Base-by-base conservation (phyloP, 1,140 invertebrate species). In the Micrasema minimum region DNA sequence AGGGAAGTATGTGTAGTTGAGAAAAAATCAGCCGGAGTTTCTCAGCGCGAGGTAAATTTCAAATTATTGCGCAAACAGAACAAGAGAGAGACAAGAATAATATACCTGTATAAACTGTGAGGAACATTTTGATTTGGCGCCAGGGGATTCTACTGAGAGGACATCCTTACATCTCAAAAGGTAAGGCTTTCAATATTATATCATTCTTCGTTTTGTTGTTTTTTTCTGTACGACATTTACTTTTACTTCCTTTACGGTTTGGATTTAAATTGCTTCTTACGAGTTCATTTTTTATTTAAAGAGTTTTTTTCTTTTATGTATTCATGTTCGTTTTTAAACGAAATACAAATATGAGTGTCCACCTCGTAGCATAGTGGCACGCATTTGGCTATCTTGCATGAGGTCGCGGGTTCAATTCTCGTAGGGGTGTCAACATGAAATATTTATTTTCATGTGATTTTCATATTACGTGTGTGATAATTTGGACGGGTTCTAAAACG, bases 51-150 rank as follows among this genome's bases (percentile, higher is more conserved):
- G 23, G 20, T 14, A 38, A 59, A 38, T 41, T 59, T 59, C 18
- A 59, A 59, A 59, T 41, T 41, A 59, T 16, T 18, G 4, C 35
- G 16, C 18, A 59, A 59, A 59, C 16, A 59, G 22, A 41, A 59
- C 16, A 59, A 16, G 55, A 14, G 18, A 59, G 9, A 12, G 20
- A 38, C 12, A 59, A 14, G 18, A 59, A n/a, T n/a, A n/a, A n/a
- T n/a, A n/a, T n/a, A n/a, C n/a, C n/a, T n/a, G 14, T 59, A 38
- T 43, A 38, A 59, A 41, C 35, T 41, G 55, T 59, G 55, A 59
- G 37, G 55, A 59, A 59, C 35, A 43, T 43, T 59, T 59, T 59
- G 16, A 43, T 59, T 43, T 11, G 0, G 35, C 37, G 55, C 12
- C 55, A 22, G 55, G 55, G 55, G 55, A 59, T 59, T 59, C 38